Conservation (phyloP, 2,797 vertebrate genomes). For the Florisuga fusca region DNA sequence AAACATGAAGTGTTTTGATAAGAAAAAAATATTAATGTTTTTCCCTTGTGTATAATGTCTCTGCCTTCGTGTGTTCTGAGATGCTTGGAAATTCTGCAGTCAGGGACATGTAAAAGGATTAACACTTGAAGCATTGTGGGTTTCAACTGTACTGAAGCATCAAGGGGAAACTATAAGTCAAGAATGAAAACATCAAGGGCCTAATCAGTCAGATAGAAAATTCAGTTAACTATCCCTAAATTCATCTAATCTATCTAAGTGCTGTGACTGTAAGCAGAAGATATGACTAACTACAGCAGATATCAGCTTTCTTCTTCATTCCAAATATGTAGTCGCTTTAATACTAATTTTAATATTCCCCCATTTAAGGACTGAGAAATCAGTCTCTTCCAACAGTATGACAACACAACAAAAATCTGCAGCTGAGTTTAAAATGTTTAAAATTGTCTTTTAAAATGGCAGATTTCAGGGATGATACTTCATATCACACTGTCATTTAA, state of each 20-base stretch:
- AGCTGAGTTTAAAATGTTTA: neutral
- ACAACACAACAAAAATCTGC: neutral
- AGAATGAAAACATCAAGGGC: neutral
- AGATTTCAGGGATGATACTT: neutral
- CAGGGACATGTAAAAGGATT: neutral
- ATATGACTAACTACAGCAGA: neutral
- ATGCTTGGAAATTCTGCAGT: neutral
- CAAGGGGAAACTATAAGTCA: neutral
- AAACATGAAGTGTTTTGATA: neutral
- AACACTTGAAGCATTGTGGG: neutral
- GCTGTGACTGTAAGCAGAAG: neutral
- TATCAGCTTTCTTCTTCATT: neutral
- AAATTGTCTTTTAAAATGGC: neutral
- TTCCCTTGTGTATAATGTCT: neutral
- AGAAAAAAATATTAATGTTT: neutral
- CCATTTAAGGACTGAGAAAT: neutral
- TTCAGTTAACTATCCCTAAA: neutral
- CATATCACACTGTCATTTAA: neutral
- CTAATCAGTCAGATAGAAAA: neutral
- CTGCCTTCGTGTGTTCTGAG: neutral
- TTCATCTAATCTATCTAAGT: neutral
- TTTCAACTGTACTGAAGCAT: neutral
- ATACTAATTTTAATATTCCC: neutral
- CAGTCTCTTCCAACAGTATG: neutral
- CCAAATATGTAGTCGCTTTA: neutral